Base-by-base conservation (phyloP, 2,113 vertebrate species). In the Capreolus pygargus region DNA sequence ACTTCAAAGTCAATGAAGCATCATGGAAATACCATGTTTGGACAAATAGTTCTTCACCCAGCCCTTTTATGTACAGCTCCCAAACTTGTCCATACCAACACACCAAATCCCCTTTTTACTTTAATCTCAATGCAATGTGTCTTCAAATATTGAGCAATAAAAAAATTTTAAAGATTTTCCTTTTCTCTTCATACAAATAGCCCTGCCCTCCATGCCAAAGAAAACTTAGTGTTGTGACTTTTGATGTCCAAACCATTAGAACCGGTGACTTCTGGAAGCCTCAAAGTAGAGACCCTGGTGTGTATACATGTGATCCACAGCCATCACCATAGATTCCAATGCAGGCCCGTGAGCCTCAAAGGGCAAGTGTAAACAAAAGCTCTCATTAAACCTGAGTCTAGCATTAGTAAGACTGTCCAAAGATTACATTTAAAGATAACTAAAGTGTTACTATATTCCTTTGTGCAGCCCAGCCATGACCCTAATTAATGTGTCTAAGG, bases 401-500 rank as follows among this genome's bases (percentile, higher is more conserved):
- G 98, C 98, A 98, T 99, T 98, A 98, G 89, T 97, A 98, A 98
- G 97, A 98, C 74, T 98, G 98, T 98, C 98, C 98, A 98, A 98
- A 99, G 99, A 99, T 99, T 98, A 99, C 97, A 98, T 98, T 98
- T 97, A 98, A 98, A 99, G 99, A 99, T 99, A 99, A 98, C 93
- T 96, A 82, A 99, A 99, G 99, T 99, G 99, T 99, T 98, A 98
- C 98, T 98, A 97, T 99, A 98, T 98, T 99, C 97, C 97, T 98
- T 98, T 98, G 98, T 98, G 97, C 96, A 98, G 97, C 96, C 99
- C 98, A 99, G 99, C 99, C 99, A 98, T 98, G 99, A 99, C 99
- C 99, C 99, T 99, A 99, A 99, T 99, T 99, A 99, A 99, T 98
- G 98, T 98, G 99, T 99, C 99, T 98, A 97, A 98, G 98, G 98